Conservation (phyloP, 1,140 invertebrate species). For the Pogonomyrmex barbatus region DNA sequence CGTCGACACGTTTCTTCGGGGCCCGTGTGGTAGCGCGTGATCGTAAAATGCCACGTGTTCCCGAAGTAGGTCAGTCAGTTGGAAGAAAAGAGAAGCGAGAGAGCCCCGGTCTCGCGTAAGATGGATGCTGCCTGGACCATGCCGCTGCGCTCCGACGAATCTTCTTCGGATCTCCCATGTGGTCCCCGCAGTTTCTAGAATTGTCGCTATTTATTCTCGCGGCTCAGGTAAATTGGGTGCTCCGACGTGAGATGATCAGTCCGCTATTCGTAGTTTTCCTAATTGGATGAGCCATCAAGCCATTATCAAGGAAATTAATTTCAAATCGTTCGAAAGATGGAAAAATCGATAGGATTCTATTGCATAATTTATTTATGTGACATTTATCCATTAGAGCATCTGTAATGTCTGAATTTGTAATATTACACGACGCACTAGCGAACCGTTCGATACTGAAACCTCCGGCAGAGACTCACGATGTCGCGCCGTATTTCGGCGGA, state of each 20-base stretch:
- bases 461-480: conserved; percentile 7
- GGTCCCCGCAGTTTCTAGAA: conserved; percentile 35
- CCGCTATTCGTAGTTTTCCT: not conserved
- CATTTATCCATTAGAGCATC: not conserved
- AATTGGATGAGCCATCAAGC: not conserved
- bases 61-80: conserved; percentile 64
- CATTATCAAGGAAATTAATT: not conserved
- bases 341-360: not conserved
- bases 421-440: not conserved
- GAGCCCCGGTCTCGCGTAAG: conserved; percentile 19
- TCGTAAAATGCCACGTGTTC: conserved; percentile 69
- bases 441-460: conserved; percentile 12
- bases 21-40: conserved; percentile 52
- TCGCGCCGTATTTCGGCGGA: conserved; percentile 17
- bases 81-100: conserved; percentile 40
- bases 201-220: conserved; percentile 43
- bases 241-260: not conserved
- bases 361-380: not conserved
- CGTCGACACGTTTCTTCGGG: conserved; percentile 64
- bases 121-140: conserved; percentile 38
- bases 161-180: conserved; percentile 2
- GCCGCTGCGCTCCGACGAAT: conserved; percentile 28
- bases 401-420: conserved; percentile 23
- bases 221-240: conserved; percentile 28
- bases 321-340: not conserved